Base-by-base conservation (phyloP, 2,797 vertebrate genomes). In the Tinamus major region DNA sequence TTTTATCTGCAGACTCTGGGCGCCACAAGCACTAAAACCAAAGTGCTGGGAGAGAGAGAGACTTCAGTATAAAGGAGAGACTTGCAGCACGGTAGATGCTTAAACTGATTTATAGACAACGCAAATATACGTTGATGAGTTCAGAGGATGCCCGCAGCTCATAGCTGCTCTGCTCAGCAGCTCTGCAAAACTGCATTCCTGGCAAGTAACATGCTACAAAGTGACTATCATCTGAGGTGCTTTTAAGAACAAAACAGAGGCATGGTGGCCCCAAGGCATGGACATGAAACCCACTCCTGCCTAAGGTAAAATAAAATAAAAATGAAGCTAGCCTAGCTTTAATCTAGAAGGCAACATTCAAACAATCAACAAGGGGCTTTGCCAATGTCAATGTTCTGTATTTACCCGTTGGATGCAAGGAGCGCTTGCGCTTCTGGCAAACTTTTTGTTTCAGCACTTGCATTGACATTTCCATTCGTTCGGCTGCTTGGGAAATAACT, bases 391-490 rank as follows among this genome's bases (percentile, higher is more conserved):
- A 27, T 77, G 31, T 19, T 63, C 26, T 67, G 12, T 82, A 79
- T 87, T 97, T 97, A 99, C 99, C 98, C 37, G 96, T 75, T 79
- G 86, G 83, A 55, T 69, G 87, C 67, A 97, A 63, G 10, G 97
- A 96, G 78, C 97, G 97, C 87, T 97, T 96, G 42, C 90, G 93
- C 95, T 96, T 97, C 87, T 69, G 96, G 68, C 81, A 95, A 48
- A 90, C 89, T 56, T 94, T 97, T 51, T 94, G 92, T 93, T 96
- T 98, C 39, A 98, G 76, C 42, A 97, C 79, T 81, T 88, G 95
- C 62, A 98, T 76, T 24, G 98, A 98, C 68, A 96, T 95, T 90
- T 98, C 98, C 97, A 98, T 98, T 93, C 98, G 86, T 93, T 99
- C 98, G 4, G 98, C 98, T 26, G 98, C 98, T 94, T 80, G 97